Evolutionary conservation across 2,113 vertebrate genomes (phyloP), one percentile per base, ranked within the genome.

Genomic region (Corythoichthys intestinalis): DNA sequence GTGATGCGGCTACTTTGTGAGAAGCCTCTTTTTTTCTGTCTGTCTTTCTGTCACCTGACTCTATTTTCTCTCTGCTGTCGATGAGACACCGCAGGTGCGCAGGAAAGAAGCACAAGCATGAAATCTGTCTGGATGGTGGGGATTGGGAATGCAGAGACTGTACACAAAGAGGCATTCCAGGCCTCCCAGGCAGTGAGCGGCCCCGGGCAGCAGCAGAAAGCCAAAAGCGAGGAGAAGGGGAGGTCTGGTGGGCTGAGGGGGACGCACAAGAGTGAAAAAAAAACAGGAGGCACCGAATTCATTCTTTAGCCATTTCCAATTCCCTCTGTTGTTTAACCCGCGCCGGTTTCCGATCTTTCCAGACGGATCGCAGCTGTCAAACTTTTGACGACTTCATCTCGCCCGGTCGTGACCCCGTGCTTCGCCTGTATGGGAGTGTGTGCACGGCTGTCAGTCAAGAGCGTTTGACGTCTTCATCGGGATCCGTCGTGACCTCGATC

Each of bases 311-410:
- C 75, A 67, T 87, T 80, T 84, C 80, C 78, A 84, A 85, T 84
- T 76, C 84, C 65, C 76, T 74, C 79, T 83, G 81, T 88, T 88
- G 79, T 8, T 8, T 4, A 80, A 76, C 48, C 68, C 74, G 69
- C 69, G 67, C 69, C 86, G 57, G 52, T 85, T 87, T 86, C 87
- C 71, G 73, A 83, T 81, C 82, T 76, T 79, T 83, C 80, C 85
- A 78, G 80, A 86, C 83, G 82, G 79, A 85, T 81, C 74, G 57
- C 90, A 92, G 91, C 91, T 92, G 91, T 92, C 91, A 92, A 90
- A 90, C 85, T 84, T 91, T 91, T 92, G 91, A 92, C 86, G 74
- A 90, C 91, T 92, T 90, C 88, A 92, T 92, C 89, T 88, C 72
- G 67, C 85, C 79, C 81, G 83, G 85, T 90, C 86, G 64, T 87